A percentile compares a stretch with the other conserved stretches of the same genome.
phyloP scores from a whole-genome alignment of 1,140 invertebrate species.

The Bombus difficillimus region DNA sequence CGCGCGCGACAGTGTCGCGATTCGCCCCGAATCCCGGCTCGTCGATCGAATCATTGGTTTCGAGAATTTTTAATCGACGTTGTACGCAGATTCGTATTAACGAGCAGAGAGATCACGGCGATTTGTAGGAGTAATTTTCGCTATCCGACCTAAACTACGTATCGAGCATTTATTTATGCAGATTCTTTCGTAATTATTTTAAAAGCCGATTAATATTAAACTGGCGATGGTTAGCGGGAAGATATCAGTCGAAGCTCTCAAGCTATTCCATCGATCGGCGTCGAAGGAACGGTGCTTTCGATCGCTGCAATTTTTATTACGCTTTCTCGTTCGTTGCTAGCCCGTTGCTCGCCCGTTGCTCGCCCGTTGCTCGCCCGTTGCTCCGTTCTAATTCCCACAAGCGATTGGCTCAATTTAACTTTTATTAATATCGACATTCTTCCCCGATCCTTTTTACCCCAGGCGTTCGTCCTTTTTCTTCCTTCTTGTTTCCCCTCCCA shows the following conservation, averaged over 20 bases:
- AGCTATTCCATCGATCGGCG: slow-evolving; percentile 45
- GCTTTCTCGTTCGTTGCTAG: slow-evolving; percentile 28
- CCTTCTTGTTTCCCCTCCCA: not conserved
- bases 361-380: slow-evolving; percentile 8
- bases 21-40: no score
- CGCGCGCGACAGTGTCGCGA: no score
- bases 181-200: slow-evolving; percentile 11
- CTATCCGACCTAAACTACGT: not conserved
- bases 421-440: slow-evolving; percentile 82
- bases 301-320: slow-evolving; percentile 58
- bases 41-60: not conserved
- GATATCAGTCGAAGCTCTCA: slow-evolving; percentile 39
- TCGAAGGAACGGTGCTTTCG: slow-evolving; percentile 51
- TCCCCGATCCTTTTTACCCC: slow-evolving; percentile 73
- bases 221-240: not conserved
- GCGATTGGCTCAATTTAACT: slow-evolving; percentile 79
- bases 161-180: slow-evolving; percentile 46
- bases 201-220: slow-evolving; percentile 43
- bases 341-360: not conserved
- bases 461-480: slow-evolving; percentile 47
- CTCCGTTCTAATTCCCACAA: slow-evolving; percentile 75
- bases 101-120: not conserved
- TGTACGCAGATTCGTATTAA: not conserved
- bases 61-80: not conserved
- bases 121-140: not conserved